Evolutionary conservation across 2,888 invertebrate species (phyloP).

Genomic region (Nasonia oneida): DNA sequence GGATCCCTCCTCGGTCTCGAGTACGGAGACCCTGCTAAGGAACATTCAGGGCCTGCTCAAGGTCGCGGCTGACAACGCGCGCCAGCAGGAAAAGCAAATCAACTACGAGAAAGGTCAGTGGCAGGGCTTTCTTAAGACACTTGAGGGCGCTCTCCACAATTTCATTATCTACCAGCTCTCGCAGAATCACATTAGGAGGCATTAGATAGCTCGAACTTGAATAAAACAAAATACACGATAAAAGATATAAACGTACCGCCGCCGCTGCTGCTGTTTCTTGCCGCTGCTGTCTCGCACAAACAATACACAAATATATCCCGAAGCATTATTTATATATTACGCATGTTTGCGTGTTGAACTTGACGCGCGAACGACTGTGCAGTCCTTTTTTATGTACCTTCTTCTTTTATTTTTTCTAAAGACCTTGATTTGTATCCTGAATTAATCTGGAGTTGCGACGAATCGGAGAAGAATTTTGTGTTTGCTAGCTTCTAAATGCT

Average conservation of each 20-base stretch:
- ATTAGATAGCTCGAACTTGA: conserved; percentile 65
- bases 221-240: neutral
- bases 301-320: conserved; percentile 12
- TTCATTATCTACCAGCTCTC: conserved; percentile 78
- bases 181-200: conserved; percentile 77
- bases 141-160: conserved; percentile 78
- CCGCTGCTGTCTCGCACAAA: conserved; percentile 9
- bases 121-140: conserved; percentile 78
- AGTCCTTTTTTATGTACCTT: neutral
- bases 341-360: conserved; percentile 9
- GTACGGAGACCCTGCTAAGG: conserved; percentile 95
- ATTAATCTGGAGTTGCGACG: neutral
- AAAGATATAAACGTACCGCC: neutral
- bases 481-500: neutral
- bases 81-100: conserved; percentile 97
- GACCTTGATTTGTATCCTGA: neutral
- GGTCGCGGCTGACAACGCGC: conserved; percentile 98
- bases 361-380: neutral
- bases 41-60: conserved; percentile 98
- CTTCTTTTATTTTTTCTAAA: neutral
- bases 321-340: conserved; percentile 16
- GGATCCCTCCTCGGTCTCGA: conserved; percentile 84
- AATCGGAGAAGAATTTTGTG: neutral
- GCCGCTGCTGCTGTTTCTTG: conserved; percentile 27
- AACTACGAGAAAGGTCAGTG: conserved; percentile 96